Base-by-base conservation (phyloP, 2,888 invertebrate species). In the Amiota mariae region DNA sequence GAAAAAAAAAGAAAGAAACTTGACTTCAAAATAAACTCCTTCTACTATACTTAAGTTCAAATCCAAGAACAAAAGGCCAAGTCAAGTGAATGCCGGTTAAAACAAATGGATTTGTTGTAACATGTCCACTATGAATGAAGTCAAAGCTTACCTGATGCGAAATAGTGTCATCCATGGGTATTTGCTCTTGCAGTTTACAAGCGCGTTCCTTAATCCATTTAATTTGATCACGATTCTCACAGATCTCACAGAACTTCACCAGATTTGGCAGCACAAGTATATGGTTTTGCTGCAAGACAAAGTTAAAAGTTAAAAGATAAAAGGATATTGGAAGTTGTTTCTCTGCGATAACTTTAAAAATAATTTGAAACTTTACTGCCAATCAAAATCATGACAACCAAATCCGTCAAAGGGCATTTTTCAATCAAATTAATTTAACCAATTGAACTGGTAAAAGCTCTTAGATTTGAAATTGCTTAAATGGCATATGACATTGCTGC, bases 121-220 rank as follows among this genome's bases (percentile, higher is more conserved):
- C 36, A 36, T 36, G 36, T 36, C 36, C 36, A 36, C 36, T 36
- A 36, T 36, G 10, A 46, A 20, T 59, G 47, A 46, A 46, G n/a
- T 59, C 46, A 4, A 61, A 18, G 61, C 79, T 63, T 78, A 89
- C 89, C 84, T 95, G 94, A 90, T 93, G 93, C 46, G 95, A 90
- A 73, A 96, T 91, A 85, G 95, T 95, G 89, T 96, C 96, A 87
- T 96, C 95, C 72, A 91, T 90, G 15, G 93, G 92, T 86, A 95
- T 94, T 74, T 90, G 90, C 82, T 92, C 93, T 46, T 94, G 92
- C 64, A 94, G 87, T 78, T 94, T 93, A 79, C 94, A 88, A 82
- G 94, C 93, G 11, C 93, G 92, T 77, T 94, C 93, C 81, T 95
- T 90, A 93, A 96, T 94, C 94, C 95, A 95, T 81, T 92, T 92